Conservation (phyloP, 2,113 vertebrate genomes). For the Sinocyclocheilus anshuiensis region DNA sequence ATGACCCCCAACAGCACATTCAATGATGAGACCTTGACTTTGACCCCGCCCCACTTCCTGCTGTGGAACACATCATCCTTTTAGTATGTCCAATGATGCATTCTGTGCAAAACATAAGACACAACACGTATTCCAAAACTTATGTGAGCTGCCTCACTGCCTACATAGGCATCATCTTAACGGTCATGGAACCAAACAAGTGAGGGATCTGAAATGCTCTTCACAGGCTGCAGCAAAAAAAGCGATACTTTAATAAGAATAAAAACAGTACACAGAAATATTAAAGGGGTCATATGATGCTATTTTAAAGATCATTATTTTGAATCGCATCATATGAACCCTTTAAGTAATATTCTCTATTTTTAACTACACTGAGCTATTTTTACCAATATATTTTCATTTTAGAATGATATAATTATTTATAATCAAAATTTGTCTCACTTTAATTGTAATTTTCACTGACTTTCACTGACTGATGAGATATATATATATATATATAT, state of each 20-base stretch:
- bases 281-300: too few relatives aligned
- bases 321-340: too few relatives aligned
- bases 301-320: too few relatives aligned
- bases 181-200: background rate
- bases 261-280: background rate
- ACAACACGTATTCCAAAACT: background rate
- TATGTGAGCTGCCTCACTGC: background rate
- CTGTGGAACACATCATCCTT: background rate
- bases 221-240: background rate
- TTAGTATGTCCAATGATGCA: background rate
- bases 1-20: constrained; percentile 31
- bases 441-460: too few relatives aligned
- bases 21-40: background rate
- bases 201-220: background rate
- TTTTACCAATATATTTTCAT: background rate
- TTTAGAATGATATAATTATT: background rate
- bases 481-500: background rate
- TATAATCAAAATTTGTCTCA: too few relatives aligned
- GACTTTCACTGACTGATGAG: too few relatives aligned
- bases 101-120: background rate
- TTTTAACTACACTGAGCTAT: background rate
- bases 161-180: background rate
- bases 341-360: background rate
- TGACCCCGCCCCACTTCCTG: background rate
- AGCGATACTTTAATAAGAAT: background rate